Evolutionary conservation across 2,888 invertebrate genomes (phyloP).

Genomic region (Dynastes maya): DNA sequence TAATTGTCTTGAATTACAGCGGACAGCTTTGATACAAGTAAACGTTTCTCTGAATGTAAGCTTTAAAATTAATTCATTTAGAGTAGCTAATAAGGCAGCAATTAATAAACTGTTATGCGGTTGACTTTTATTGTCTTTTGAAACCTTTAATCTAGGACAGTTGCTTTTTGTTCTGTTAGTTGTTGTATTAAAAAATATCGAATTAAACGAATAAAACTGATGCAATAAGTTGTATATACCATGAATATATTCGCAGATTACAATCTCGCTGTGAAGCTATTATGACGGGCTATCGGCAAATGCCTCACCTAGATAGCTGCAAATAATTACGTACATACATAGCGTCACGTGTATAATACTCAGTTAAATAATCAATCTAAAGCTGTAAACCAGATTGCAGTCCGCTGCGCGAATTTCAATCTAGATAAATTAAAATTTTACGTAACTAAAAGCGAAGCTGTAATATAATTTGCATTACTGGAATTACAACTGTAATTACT

Average conservation of each 20-base stretch:
- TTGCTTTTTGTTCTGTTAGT: too few species aligned
- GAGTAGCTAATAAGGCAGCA: too few species aligned
- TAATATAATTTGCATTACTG: not conserved
- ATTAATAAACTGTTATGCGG: too few species aligned
- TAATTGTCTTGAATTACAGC: too few species aligned
- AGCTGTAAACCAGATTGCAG: not conserved
- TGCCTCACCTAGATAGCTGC: not conserved
- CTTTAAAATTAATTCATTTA: too few species aligned
- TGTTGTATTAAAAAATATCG: not conserved
- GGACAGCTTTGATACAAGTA: too few species aligned
- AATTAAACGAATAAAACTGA: not conserved
- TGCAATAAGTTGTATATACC: not conserved
- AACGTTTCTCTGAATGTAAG: too few species aligned
- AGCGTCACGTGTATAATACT: not conserved
- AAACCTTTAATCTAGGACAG: too few species aligned
- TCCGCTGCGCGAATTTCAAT: not conserved
- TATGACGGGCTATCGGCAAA: slow-evolving; percentile 1
- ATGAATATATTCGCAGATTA: not conserved
- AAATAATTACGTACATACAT: not conserved
- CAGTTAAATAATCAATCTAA: slow-evolving; percentile 9
- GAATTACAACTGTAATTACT: not conserved
- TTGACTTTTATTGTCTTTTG: too few species aligned
- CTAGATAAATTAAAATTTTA: slow-evolving; percentile 17
- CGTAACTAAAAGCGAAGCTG: not conserved
- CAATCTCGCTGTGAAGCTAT: not conserved